phyloP scores from a whole-genome alignment of 2,888 invertebrate species.

The Buathra laborator region DNA sequence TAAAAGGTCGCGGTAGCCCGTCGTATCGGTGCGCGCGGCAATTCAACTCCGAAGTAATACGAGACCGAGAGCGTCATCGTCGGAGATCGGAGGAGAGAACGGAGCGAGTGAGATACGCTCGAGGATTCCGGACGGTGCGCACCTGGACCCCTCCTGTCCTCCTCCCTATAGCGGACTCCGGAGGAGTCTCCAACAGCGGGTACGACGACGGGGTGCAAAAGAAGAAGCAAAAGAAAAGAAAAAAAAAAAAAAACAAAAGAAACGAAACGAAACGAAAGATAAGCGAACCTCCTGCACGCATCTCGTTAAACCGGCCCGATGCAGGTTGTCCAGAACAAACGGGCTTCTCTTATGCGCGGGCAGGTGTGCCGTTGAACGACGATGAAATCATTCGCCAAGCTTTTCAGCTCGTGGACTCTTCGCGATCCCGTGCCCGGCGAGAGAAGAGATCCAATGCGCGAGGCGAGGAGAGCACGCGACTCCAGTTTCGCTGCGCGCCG shows the following conservation, averaged over 20 bases:
- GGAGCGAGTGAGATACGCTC: conserved; percentile 27
- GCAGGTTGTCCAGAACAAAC: conserved; percentile 39
- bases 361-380: conserved; percentile 55
- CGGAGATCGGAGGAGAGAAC: conserved; percentile 11
- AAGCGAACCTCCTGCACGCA: conserved; percentile 44
- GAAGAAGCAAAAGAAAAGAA: not conserved
- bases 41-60: conserved; percentile 33
- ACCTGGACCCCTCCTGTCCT: conserved; percentile 16
- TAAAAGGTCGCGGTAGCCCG: conserved; percentile 23
- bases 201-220: conserved; percentile 5
- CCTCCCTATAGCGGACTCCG: not conserved
- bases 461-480: conserved; percentile 60
- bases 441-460: not conserved
- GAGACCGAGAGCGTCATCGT: conserved; percentile 19
- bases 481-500: conserved; percentile 58
- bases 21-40: conserved; percentile 14
- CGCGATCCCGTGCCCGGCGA: not conserved
- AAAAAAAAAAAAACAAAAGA: not conserved
- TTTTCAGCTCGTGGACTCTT: conserved; percentile 52
- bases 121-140: conserved; percentile 27
- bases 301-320: conserved; percentile 60
- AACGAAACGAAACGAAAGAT: conserved; percentile 28
- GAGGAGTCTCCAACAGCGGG: not conserved
- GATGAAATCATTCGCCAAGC: conserved; percentile 59
- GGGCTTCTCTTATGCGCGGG: conserved; percentile 30